Evolutionary conservation across 2,888 invertebrate species (phyloP).

Genomic region (Tetramorium bicarinatum): DNA sequence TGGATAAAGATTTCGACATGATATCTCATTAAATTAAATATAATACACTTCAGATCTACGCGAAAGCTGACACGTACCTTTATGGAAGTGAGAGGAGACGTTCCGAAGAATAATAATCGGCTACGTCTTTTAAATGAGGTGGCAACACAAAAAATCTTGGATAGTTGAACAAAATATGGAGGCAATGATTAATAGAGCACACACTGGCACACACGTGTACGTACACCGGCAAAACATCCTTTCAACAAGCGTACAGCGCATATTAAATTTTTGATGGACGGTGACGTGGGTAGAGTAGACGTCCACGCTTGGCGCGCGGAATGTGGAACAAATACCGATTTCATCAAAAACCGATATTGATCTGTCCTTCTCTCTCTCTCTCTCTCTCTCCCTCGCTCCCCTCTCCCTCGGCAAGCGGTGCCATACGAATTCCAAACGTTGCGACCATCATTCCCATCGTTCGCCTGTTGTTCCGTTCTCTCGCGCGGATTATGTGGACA

Average conservation of each 20-base stretch:
- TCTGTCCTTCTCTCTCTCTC: constrained; percentile 34
- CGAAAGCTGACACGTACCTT: not conserved
- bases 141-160: not conserved
- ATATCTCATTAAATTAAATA: no score
- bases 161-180: not conserved
- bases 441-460: constrained; percentile 32
- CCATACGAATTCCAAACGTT: constrained; percentile 63
- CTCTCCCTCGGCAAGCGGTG: constrained; percentile 2
- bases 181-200: constrained; percentile 49
- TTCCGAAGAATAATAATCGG: not conserved
- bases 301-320: constrained; percentile 71
- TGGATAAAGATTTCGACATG: no score
- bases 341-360: constrained; percentile 77
- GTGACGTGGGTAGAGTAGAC: constrained; percentile 47
- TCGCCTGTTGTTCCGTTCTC: constrained; percentile 61
- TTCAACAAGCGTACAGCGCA: constrained; percentile 63
- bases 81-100: no score
- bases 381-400: constrained; percentile 14
- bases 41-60: not conserved
- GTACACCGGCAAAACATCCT: constrained; percentile 47
- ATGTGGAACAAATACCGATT: constrained; percentile 82
- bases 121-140: constrained; percentile 1
- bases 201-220: not conserved
- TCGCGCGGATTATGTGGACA: constrained; percentile 47
- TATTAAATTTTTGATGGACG: constrained; percentile 72